Percentiles rank a stretch among this genome's conserved stretches.
These are phyloP conservation scores for Arnoldichthys spilopterus DNA, from an alignment of 2,797 vertebrate species.

Conservation along the genomic window DNA sequence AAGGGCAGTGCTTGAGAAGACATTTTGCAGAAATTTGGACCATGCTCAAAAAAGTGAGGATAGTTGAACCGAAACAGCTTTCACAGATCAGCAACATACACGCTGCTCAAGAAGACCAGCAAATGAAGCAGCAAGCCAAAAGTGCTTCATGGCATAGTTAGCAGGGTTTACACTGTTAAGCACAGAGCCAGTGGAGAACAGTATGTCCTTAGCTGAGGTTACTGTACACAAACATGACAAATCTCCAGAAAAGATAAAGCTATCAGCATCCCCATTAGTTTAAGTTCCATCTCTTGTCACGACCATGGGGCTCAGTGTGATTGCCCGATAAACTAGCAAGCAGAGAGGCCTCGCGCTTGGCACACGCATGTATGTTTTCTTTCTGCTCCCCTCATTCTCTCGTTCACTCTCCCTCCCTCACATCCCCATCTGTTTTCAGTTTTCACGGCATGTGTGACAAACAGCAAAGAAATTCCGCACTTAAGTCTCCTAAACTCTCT, in stretches of 20 bases:
- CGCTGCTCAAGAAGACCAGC: constrained; percentile 8
- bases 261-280: constrained; percentile 36
- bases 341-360: constrained; percentile 21
- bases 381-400: constrained; percentile 14
- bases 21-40: constrained; percentile 26
- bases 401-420: constrained; percentile 44
- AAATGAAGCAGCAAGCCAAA: constrained; percentile 11
- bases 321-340: constrained; percentile 24
- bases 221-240: constrained; percentile 25
- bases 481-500: constrained; percentile 61
- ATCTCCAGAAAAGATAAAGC: constrained; percentile 22
- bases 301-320: constrained; percentile 3
- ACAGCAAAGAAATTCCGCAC: constrained; percentile 81
- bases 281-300: constrained; percentile 3
- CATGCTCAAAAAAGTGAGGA: constrained; percentile 16
- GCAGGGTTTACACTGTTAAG: constrained; percentile 19
- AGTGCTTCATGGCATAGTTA: constrained; percentile 22
- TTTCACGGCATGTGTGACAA: constrained; percentile 81
- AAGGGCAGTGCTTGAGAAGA: constrained; percentile 13
- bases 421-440: constrained; percentile 81
- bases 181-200: not conserved
- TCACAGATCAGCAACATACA: constrained; percentile 27
- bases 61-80: constrained; percentile 32
- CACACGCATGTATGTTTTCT: constrained; percentile 25
- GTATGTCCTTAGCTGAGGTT: constrained; percentile 9